Conservation (phyloP, 2,797 vertebrate species). For the Falco rusticolus region DNA sequence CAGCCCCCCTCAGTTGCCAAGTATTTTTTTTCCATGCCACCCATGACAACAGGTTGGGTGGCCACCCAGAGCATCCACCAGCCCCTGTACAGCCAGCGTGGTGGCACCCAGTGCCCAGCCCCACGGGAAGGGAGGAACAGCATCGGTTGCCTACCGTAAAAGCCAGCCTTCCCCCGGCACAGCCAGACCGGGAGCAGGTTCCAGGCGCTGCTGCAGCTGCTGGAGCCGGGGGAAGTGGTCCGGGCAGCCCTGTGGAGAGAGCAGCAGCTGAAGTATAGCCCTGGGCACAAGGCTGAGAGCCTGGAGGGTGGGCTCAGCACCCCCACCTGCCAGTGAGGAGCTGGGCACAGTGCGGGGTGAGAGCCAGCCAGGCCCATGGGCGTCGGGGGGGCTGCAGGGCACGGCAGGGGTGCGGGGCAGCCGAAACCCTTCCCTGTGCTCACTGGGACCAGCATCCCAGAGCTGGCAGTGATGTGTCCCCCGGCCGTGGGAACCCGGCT, state of each 20-base stretch:
- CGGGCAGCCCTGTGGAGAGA: not conserved
- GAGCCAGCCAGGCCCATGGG: not conserved
- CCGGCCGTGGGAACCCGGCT: not conserved
- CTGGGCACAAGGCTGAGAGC: not conserved
- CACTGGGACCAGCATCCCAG: fast-evolving
- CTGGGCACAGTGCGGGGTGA: fast-evolving
- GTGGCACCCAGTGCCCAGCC: not conserved
- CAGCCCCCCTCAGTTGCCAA: not conserved
- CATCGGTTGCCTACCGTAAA: not conserved
- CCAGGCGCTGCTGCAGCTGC: not conserved
- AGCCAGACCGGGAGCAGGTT: fast-evolving
- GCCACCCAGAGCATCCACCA: not conserved
- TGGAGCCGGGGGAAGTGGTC: fast-evolving
- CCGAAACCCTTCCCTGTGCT: not conserved
- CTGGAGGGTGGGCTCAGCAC: fast-evolving
- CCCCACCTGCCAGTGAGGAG: not conserved
- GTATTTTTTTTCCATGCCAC: not conserved
- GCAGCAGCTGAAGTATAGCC: fast-evolving
- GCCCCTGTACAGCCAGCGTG: not conserved
- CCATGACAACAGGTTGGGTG: not conserved
- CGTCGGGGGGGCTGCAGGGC: not conserved
- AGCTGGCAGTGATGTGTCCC: not conserved
- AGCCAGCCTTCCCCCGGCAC: not conserved
- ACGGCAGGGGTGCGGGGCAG: fast-evolving
- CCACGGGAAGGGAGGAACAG: not conserved